These are phyloP conservation scores for Grapholita molesta DNA, from an alignment of 1,140 invertebrate genomes.

Conservation along the genomic window DNA sequence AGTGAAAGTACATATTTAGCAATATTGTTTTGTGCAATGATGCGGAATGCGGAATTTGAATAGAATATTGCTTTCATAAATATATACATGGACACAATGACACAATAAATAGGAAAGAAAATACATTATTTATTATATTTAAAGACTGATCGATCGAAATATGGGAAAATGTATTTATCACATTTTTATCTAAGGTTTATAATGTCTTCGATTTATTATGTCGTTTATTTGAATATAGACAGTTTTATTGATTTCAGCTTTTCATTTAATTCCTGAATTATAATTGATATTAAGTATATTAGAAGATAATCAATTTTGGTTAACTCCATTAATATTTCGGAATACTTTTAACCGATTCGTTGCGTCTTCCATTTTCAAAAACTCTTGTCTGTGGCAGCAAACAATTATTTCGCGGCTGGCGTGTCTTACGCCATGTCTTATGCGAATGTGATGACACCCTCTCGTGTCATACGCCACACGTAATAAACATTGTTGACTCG, in stretches of 20 bases:
- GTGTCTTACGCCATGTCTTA: too few species aligned
- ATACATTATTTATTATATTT: conserved; percentile 14
- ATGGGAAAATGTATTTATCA: conserved; percentile 25
- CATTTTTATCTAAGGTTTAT: conserved; percentile 36
- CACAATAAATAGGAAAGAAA: background rate
- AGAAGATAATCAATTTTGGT: too few species aligned
- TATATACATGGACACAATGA: conserved; percentile 16
- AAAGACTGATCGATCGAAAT: conserved; percentile 33
- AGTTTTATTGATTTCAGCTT: background rate
- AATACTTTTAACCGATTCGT: too few species aligned
- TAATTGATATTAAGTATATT: too few species aligned
- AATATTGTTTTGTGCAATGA: conserved; percentile 6
- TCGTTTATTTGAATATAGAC: conserved; percentile 19
- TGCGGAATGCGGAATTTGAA: background rate
- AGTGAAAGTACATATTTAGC: conserved; percentile 10
- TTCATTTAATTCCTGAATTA: background rate
- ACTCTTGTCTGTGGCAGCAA: too few species aligned
- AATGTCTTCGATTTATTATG: conserved; percentile 28
- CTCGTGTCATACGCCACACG: too few species aligned
- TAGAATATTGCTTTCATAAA: conserved; percentile 13
- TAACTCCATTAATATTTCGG: too few species aligned
- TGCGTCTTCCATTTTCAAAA: too few species aligned
- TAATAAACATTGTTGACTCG: too few species aligned
- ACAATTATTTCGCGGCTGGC: too few species aligned
- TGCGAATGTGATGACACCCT: too few species aligned